A percentile compares a stretch with the other conserved stretches of the same genome.
Evolutionary conservation across 30 jellyfish, hydroid and myxozoan species (phyloP).

Genomic region (Hydractinia echinata): DNA sequence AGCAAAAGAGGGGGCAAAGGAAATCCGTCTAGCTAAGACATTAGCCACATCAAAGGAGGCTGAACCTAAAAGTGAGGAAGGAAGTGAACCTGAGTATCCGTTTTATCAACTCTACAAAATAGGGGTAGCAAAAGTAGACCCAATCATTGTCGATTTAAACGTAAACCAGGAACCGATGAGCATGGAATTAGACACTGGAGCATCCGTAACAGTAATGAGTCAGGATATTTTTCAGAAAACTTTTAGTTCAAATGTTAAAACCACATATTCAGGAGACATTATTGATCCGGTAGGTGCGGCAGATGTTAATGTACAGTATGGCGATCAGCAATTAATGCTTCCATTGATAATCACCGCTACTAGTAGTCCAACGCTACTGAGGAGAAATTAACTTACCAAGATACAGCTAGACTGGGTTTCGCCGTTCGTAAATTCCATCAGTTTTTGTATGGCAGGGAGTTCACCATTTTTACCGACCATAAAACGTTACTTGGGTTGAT

Average conservation of each 20-base stretch:
- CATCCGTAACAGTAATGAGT: constrained; percentile 37
- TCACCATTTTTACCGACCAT: constrained; percentile 34
- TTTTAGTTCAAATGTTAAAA: not conserved
- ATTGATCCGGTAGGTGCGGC: constrained; percentile 11
- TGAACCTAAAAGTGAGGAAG: constrained; percentile 21
- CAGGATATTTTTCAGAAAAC: constrained; percentile 1
- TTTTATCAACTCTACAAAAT: constrained; percentile 20
- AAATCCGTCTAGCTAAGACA: not conserved
- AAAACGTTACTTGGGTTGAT: too few species aligned
- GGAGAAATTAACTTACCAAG: constrained; percentile 22
- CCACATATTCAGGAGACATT: constrained; percentile 8
- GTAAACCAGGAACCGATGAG: constrained; percentile 7
- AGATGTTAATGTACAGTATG: constrained; percentile 2
- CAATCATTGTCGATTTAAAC: constrained; percentile 21
- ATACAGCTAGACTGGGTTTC: constrained; percentile 28
- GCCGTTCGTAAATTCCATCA: constrained; percentile 52
- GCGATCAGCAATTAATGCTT: not conserved
- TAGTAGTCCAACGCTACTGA: constrained; percentile 27
- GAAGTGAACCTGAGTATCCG: constrained; percentile 17
- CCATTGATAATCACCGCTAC: constrained; percentile 9
- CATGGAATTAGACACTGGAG: constrained; percentile 38
- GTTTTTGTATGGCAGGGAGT: constrained; percentile 34
- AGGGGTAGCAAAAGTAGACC: constrained; percentile 20
- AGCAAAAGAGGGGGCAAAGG: constrained; percentile 16
- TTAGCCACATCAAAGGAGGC: constrained; percentile 2